A percentile compares a stretch with the other conserved stretches of the same genome.
phyloP scores from a whole-genome alignment of 2,888 invertebrate species.

The Ennomos fuscantarius region DNA sequence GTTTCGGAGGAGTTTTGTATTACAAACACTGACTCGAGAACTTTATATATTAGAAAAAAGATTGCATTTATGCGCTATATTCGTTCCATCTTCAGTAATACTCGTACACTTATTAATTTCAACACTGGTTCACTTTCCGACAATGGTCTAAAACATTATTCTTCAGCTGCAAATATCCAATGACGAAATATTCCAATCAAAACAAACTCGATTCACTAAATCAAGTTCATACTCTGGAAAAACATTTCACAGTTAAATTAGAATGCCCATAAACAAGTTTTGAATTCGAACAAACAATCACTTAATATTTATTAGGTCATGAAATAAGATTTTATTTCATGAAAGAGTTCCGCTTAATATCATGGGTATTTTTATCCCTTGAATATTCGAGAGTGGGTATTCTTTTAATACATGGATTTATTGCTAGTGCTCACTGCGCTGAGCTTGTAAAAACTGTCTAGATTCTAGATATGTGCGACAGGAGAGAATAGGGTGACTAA shows the following conservation, averaged over 20 bases:
- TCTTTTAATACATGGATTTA: conserved; percentile 36
- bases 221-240: conserved; percentile 3
- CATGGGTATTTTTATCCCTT: conserved; percentile 30
- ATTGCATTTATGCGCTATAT: not conserved
- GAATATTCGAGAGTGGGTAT: conserved; percentile 17
- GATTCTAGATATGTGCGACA: conserved; percentile 30
- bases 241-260: conserved; percentile 8
- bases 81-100: no score
- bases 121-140: no score
- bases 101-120: no score
- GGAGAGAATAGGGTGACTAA: conserved; percentile 22
- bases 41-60: not conserved
- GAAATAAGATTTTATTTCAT: conserved; percentile 34
- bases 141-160: no score
- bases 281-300: conserved; percentile 20
- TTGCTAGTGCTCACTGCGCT: conserved; percentile 33
- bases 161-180: no score
- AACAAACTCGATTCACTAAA: no score
- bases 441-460: conserved; percentile 40
- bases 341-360: conserved; percentile 29
- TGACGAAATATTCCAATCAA: not conserved
- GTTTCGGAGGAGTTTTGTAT: no score
- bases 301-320: conserved; percentile 32
- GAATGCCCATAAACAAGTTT: conserved; percentile 22
- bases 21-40: no score